Evolutionary conservation across 2,113 vertebrate species (phyloP).

Genomic region (Neotoma lepida): DNA sequence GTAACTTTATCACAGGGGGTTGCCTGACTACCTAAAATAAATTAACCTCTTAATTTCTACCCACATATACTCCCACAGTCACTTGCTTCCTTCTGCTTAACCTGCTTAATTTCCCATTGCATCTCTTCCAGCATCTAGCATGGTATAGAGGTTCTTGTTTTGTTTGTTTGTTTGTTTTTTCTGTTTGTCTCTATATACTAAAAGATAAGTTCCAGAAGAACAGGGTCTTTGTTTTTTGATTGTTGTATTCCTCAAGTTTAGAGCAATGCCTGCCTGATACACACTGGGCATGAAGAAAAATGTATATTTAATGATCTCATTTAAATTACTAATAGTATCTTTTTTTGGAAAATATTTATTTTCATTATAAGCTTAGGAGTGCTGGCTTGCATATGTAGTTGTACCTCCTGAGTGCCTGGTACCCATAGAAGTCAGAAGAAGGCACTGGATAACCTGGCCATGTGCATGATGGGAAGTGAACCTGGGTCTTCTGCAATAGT

Average conservation of each 20-base stretch:
- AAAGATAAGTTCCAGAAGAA: background rate
- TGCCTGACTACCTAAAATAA: background rate
- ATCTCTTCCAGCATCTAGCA: background rate
- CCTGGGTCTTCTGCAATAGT: background rate
- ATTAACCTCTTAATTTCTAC: background rate
- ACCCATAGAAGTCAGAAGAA: background rate
- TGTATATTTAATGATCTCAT: background rate
- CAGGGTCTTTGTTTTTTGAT: background rate
- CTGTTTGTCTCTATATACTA: background rate
- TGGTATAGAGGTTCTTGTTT: background rate
- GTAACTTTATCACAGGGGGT: background rate
- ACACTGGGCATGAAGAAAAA: background rate
- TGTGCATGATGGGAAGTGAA: background rate
- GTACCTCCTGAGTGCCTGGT: background rate
- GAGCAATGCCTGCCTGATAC: background rate
- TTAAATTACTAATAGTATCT: background rate
- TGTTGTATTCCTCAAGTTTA: background rate
- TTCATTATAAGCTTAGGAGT: too few species aligned
- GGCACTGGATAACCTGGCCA: background rate
- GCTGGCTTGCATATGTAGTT: background rate
- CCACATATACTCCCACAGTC: fast-evolving
- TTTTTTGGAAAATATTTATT: background rate
- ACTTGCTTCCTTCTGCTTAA: fast-evolving
- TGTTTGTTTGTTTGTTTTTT: background rate
- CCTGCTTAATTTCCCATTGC: background rate